Evolutionary conservation across 1,140 invertebrate genomes (phyloP).

Genomic region (Pseudoatta argentina): DNA sequence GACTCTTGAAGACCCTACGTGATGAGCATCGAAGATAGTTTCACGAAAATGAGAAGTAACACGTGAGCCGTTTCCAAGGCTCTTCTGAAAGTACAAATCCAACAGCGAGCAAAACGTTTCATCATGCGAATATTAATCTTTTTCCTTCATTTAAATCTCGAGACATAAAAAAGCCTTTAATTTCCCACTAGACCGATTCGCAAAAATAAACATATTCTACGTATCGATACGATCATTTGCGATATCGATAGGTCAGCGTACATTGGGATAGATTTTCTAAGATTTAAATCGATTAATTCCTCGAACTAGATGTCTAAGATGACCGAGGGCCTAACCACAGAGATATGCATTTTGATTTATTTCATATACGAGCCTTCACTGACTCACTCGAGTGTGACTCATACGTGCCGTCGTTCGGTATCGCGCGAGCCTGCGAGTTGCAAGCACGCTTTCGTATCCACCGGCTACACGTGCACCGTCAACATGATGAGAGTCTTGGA

Average conservation of each 20-base stretch:
- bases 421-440: constrained; percentile 8
- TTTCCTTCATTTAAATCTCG: not conserved
- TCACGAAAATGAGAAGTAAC: constrained; percentile 41
- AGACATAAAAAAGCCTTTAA: not conserved
- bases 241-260: not conserved
- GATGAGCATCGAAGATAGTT: constrained; percentile 44
- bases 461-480: constrained; percentile 40
- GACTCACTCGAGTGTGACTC: constrained; percentile 48
- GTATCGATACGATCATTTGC: not conserved
- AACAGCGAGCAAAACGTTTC: not conserved
- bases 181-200: not conserved
- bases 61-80: constrained; percentile 11
- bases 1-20: constrained; percentile 44
- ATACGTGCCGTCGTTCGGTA: constrained; percentile 2
- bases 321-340: constrained; percentile 9
- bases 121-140: not conserved
- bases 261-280: not conserved
- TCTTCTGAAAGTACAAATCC: not conserved
- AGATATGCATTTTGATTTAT: constrained; percentile 61
- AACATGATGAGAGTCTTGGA: constrained; percentile 38
- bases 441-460: constrained; percentile 37
- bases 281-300: constrained; percentile 33
- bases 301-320: constrained; percentile 30
- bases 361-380: constrained; percentile 57
- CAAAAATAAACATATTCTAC: not conserved